phyloP scores from a whole-genome alignment of 2,888 invertebrate genomes.

The Ochropacha duplaris region DNA sequence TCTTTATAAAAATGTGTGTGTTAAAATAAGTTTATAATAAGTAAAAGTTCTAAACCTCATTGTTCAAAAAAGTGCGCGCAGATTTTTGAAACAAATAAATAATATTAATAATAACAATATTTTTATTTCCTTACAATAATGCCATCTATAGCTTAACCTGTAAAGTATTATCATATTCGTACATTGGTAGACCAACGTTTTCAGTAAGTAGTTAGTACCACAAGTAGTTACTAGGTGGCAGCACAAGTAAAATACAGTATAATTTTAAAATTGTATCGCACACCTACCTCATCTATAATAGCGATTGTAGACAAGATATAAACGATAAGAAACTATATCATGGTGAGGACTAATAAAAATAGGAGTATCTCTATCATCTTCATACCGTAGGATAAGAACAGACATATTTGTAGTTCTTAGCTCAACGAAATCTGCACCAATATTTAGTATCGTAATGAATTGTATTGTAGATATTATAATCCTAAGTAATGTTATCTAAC shows the following conservation, averaged over 20 bases:
- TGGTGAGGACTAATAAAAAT: too few species aligned
- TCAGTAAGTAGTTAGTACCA: background rate
- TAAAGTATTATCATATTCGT: conserved; percentile 19
- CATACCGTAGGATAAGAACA: too few species aligned
- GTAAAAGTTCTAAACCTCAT: background rate
- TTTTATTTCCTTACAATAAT: conserved; percentile 7
- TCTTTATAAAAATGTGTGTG: too few species aligned
- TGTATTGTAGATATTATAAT: too few species aligned
- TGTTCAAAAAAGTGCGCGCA: conserved; percentile 33
- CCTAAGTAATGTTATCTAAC: too few species aligned
- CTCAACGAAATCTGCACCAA: too few species aligned
- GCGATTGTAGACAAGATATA: too few species aligned
- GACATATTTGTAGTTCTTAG: too few species aligned
- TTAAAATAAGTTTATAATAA: background rate
- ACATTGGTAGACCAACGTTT: background rate
- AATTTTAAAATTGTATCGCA: background rate
- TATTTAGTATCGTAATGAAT: too few species aligned
- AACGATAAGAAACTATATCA: too few species aligned
- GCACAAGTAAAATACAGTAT: background rate
- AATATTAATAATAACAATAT: conserved; percentile 7
- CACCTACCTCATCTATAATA: background rate
- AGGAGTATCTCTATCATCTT: too few species aligned
- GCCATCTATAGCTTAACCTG: conserved; percentile 17
- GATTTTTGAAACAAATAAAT: conserved; percentile 27
- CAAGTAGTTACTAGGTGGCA: background rate